Percentiles rank a stretch among this genome's conserved stretches.
Evolutionary conservation across 1,140 invertebrate species (phyloP).

Genomic region (Pygmarrhopalites habei): DNA sequence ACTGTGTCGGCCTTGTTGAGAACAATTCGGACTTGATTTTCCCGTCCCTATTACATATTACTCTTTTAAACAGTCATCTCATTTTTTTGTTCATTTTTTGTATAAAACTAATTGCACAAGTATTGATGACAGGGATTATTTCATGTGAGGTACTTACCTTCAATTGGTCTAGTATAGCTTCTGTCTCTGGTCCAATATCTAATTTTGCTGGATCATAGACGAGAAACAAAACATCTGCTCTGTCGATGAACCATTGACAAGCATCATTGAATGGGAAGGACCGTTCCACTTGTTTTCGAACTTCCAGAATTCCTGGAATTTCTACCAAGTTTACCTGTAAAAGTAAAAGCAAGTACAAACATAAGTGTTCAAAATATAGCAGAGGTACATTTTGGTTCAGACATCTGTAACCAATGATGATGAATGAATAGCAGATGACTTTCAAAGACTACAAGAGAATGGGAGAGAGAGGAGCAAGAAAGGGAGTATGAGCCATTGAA

Average conservation of each 20-base stretch:
- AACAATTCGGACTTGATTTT: constrained; percentile 59
- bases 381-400: neutral
- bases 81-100: too few species aligned
- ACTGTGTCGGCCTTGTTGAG: constrained; percentile 92
- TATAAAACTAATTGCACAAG: too few species aligned
- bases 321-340: constrained; percentile 86
- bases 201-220: constrained; percentile 92
- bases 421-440: too few species aligned
- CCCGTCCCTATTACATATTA: constrained; percentile 30
- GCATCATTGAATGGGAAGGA: constrained; percentile 92
- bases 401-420: too few species aligned
- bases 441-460: too few species aligned
- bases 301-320: constrained; percentile 90
- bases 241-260: constrained; percentile 93
- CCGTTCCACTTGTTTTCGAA: constrained; percentile 83
- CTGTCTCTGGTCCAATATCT: constrained; percentile 87
- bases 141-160: too few species aligned
- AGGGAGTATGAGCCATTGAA: too few species aligned
- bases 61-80: too few species aligned
- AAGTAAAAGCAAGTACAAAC: constrained; percentile 6
- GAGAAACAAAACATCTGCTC: constrained; percentile 88
- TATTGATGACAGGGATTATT: too few species aligned
- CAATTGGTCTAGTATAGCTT: constrained; percentile 84
- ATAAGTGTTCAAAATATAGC: neutral
- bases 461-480: too few species aligned